A percentile compares a stretch with the other conserved stretches of the same genome.
Conservation (phyloP, 1,140 invertebrate species). For the Apis dorsata region DNA sequence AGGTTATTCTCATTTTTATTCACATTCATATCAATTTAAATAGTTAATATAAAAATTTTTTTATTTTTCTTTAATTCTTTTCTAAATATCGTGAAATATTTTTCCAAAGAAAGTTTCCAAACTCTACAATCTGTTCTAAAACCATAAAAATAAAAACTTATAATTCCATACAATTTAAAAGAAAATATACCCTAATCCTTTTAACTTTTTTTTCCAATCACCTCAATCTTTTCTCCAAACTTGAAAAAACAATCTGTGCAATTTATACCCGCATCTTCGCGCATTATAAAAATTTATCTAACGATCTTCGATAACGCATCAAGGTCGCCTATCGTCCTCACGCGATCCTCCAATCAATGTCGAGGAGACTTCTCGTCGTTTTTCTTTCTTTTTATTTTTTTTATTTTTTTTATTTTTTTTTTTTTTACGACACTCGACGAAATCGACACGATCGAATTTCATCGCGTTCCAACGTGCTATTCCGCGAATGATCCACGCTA, state of each 20-base stretch:
- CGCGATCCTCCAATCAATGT: slow-evolving; percentile 25
- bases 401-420: too few relatives aligned
- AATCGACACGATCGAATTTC: slow-evolving; percentile 5
- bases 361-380: not conserved
- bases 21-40: too few relatives aligned
- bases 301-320: not conserved
- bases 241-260: not conserved
- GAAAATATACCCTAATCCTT: not conserved
- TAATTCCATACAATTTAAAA: not conserved
- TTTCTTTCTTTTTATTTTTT: too few relatives aligned
- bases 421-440: not conserved
- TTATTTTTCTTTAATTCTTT: too few relatives aligned
- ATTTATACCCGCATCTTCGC: not conserved
- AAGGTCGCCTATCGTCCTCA: not conserved
- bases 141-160: too few relatives aligned
- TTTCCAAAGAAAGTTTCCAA: too few relatives aligned
- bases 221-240: not conserved
- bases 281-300: not conserved
- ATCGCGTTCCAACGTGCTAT: not conserved
- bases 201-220: not conserved
- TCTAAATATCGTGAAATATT: too few relatives aligned
- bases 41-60: too few relatives aligned
- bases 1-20: too few relatives aligned
- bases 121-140: too few relatives aligned
- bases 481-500: not conserved